Percentiles rank a stretch among this genome's conserved stretches.
These are phyloP conservation scores for Cyanoramphus novaezelandiae DNA, from an alignment of 2,113 vertebrate genomes.

Conservation along the genomic window DNA sequence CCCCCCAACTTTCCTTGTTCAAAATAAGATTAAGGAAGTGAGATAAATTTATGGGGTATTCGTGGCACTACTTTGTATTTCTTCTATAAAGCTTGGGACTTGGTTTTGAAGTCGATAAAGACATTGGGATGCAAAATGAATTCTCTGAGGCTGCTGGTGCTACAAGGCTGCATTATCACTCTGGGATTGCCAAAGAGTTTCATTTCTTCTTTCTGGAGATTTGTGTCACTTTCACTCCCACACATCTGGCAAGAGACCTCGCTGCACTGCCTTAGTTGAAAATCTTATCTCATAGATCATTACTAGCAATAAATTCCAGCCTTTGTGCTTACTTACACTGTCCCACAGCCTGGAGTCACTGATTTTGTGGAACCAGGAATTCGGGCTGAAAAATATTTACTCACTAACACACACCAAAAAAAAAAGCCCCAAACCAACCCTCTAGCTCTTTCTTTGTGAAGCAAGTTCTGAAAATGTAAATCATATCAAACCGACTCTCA, in stretches of 20 bases:
- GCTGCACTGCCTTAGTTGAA: slow-evolving; percentile 26
- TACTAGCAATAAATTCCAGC: slow-evolving; percentile 57
- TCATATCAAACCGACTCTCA: not conserved
- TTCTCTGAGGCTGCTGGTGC: not conserved
- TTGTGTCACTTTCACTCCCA: slow-evolving; percentile 66
- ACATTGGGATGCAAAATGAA: slow-evolving; percentile 1
- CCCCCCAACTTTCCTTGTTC: not conserved
- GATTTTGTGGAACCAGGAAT: slow-evolving; percentile 26
- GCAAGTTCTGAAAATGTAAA: slow-evolving; percentile 29
- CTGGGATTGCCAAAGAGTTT: slow-evolving; percentile 16
- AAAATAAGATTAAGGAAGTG: slow-evolving; percentile 22
- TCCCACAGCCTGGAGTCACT: not conserved
- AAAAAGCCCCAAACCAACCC: not conserved
- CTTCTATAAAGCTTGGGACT: not conserved
- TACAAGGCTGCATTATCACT: not conserved
- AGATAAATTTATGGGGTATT: slow-evolving; percentile 26
- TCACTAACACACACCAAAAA: not conserved
- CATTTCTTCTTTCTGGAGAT: not conserved
- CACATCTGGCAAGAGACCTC: slow-evolving; percentile 57
- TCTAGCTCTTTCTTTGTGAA: slow-evolving; percentile 4
- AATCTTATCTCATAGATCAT: slow-evolving; percentile 65
- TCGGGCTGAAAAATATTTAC: slow-evolving; percentile 36
- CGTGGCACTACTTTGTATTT: not conserved
- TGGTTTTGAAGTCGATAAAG: slow-evolving; percentile 1
- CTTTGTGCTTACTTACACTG: slow-evolving; percentile 36